Conservation (phyloP, 2,888 invertebrate species). For the Tromatobia lineatoria region DNA sequence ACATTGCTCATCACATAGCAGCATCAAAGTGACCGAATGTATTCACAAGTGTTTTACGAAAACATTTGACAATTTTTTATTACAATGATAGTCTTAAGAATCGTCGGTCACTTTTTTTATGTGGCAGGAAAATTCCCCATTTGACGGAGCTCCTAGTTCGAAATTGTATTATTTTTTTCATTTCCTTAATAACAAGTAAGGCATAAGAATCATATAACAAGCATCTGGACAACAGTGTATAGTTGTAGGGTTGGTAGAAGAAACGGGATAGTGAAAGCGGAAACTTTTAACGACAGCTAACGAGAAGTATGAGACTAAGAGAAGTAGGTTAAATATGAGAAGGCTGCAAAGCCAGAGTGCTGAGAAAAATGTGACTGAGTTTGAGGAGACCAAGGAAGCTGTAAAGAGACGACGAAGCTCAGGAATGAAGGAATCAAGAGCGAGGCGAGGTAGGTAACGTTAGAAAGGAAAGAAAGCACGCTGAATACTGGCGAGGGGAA, state of each 20-base stretch:
- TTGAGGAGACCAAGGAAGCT: conserved; percentile 28
- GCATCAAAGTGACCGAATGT: neutral
- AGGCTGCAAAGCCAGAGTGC: conserved; percentile 53
- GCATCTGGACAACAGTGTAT: conserved; percentile 14
- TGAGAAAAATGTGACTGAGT: conserved; percentile 56
- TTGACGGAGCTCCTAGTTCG: neutral
- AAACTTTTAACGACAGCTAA: conserved; percentile 70
- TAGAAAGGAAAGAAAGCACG: conserved; percentile 43
- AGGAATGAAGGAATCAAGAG: conserved; percentile 10
- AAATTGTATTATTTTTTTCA: conserved; percentile 10
- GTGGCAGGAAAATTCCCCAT: neutral
- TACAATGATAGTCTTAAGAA: neutral
- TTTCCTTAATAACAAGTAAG: conserved; percentile 54
- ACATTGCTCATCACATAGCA: neutral
- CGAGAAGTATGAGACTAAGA: conserved; percentile 27
- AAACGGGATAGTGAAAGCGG: conserved; percentile 64
- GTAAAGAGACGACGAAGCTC: conserved; percentile 12
- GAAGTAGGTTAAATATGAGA: conserved; percentile 42
- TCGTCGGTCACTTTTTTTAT: neutral
- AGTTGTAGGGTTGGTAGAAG: conserved; percentile 40
- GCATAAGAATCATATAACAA: conserved; percentile 41
- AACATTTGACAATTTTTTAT: neutral
- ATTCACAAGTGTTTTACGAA: neutral
- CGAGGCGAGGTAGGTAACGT: conserved; percentile 12
- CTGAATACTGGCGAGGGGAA: conserved; percentile 1